These are phyloP conservation scores for Acropternis orthonyx DNA, from an alignment of 2,797 vertebrate genomes.

Conservation along the genomic window DNA sequence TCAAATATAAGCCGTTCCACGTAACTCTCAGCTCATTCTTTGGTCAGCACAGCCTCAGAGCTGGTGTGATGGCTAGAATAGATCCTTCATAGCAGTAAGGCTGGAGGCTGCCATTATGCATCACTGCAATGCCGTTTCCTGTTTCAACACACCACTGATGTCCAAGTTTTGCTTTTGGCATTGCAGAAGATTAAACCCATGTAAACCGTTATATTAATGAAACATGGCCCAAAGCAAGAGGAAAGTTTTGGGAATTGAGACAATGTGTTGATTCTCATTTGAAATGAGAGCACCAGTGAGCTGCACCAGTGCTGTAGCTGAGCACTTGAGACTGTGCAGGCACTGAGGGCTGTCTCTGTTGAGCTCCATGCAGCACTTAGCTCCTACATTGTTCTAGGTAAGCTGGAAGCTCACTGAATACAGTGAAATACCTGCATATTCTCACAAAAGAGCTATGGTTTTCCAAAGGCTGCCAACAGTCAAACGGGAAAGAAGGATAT, in stretches of 20 bases:
- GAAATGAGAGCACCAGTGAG: not conserved
- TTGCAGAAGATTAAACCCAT: not conserved
- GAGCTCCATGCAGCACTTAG: not conserved
- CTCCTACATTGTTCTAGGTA: not conserved
- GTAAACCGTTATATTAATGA: not conserved
- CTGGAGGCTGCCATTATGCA: not conserved
- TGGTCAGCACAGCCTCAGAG: not conserved
- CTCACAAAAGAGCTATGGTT: not conserved
- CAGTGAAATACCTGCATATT: not conserved
- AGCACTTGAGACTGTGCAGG: not conserved
- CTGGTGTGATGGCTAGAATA: accelerated
- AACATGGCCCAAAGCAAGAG: not conserved
- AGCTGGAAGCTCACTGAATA: not conserved
- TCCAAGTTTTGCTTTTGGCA: not conserved
- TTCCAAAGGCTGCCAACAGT: not conserved
- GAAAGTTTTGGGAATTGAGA: not conserved
- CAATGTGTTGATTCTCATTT: not conserved
- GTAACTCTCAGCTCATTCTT: not conserved
- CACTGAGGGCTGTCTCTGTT: not conserved
- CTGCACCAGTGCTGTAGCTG: not conserved
- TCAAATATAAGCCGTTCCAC: not conserved
- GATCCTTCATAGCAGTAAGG: not conserved
- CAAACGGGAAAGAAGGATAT: not conserved
- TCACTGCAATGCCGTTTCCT: accelerated
- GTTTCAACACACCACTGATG: not conserved